These are phyloP conservation scores for Acridotheres tristis DNA, from an alignment of 2,797 vertebrate species.

Conservation along the genomic window DNA sequence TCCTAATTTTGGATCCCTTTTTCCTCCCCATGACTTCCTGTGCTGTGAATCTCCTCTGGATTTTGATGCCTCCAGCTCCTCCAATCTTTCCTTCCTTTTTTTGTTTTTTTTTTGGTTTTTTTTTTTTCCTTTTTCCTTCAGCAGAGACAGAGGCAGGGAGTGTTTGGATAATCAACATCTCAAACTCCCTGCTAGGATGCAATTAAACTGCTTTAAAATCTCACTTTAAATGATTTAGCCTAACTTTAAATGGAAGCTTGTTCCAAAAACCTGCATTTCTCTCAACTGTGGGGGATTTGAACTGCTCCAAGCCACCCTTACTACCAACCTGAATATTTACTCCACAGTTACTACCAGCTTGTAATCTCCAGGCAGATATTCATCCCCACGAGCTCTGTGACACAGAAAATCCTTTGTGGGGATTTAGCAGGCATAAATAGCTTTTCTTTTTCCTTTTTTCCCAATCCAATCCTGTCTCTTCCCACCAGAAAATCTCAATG, in stretches of 20 bases:
- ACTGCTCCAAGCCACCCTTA: neutral
- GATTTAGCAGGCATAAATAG: neutral
- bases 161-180: neutral
- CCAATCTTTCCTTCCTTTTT: neutral
- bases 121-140: neutral
- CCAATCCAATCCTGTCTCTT: neutral
- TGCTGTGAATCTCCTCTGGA: neutral
- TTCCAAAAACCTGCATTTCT: neutral
- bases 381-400: neutral
- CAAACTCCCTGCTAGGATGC: slow-evolving; percentile 20
- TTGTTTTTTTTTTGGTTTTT: neutral
- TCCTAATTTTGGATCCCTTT: neutral
- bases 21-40: neutral
- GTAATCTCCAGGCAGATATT: slow-evolving; percentile 8
- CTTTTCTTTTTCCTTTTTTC: neutral
- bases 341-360: neutral
- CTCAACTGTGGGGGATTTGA: neutral
- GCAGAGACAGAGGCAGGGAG: slow-evolving; percentile 4
- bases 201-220: slow-evolving; percentile 27
- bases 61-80: neutral
- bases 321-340: neutral
- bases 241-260: neutral
- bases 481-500: neutral
- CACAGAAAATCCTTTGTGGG: neutral
- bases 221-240: neutral